Percentiles rank a stretch among this genome's conserved stretches.
Evolutionary conservation across 2,888 invertebrate species (phyloP).

Genomic region (Callosobruchus maculatus): DNA sequence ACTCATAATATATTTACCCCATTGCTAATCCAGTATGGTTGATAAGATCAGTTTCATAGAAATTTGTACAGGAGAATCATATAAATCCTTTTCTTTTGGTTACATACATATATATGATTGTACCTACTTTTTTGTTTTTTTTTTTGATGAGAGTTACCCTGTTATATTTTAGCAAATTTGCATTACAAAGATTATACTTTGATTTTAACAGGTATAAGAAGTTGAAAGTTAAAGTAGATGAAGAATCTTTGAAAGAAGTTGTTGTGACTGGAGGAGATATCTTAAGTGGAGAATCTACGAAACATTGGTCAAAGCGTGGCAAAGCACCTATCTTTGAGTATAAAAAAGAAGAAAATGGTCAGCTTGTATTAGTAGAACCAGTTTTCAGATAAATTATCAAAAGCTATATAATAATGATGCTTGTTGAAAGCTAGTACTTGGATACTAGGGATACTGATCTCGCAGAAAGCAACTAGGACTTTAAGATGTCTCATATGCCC

Average conservation of each 20-base stretch:
- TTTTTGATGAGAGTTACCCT: no score
- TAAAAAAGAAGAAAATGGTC: slow-evolving; percentile 45
- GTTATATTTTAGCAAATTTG: no score
- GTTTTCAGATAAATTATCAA: slow-evolving; percentile 17
- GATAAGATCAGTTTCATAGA: no score
- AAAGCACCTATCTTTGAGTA: slow-evolving; percentile 55
- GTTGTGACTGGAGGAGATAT: slow-evolving; percentile 51
- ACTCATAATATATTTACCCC: no score
- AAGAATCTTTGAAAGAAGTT: slow-evolving; percentile 39
- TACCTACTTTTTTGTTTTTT: no score
- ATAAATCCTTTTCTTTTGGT: no score
- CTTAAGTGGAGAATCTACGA: slow-evolving; percentile 51
- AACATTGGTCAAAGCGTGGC: slow-evolving; percentile 54
- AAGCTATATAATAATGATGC: no score
- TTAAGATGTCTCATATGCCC: slow-evolving; percentile 45
- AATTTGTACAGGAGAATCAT: no score
- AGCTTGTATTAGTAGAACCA: slow-evolving; percentile 29
- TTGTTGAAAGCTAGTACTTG: no score
- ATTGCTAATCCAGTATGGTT: no score
- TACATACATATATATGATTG: no score
- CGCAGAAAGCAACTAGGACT: background rate
- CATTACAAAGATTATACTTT: background rate
- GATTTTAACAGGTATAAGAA: slow-evolving; percentile 6
- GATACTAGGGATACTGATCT: background rate
- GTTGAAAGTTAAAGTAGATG: slow-evolving; percentile 25